These are phyloP conservation scores for Paragorgia papillata DNA, from an alignment of 92 coral and sea anemone genomes.

Conservation along the genomic window DNA sequence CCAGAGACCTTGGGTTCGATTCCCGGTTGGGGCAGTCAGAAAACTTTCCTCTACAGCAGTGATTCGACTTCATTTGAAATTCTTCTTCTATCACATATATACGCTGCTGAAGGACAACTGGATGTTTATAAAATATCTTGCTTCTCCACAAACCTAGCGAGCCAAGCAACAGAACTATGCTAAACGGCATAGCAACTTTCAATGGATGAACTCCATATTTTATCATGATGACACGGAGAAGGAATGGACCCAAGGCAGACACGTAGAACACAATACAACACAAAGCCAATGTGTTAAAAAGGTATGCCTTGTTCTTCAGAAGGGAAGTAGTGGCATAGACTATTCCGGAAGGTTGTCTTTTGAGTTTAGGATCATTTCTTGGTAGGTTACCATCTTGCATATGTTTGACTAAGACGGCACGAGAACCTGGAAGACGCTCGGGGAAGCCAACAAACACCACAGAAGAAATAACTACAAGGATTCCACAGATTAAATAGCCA, in stretches of 20 bases:
- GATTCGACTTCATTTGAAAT: too few relatives aligned
- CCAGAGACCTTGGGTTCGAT: too few relatives aligned
- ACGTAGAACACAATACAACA: constrained; percentile 55
- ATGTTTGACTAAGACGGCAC: constrained; percentile 51
- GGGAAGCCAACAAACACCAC: constrained; percentile 63
- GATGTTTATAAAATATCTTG: neutral
- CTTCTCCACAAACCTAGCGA: neutral
- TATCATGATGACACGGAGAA: constrained; percentile 17
- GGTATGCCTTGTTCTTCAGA: constrained; percentile 71
- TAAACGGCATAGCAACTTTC: constrained; percentile 3
- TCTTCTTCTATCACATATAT: too few relatives aligned
- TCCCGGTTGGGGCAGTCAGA: too few relatives aligned
- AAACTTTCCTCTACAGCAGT: too few relatives aligned
- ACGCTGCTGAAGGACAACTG: neutral
- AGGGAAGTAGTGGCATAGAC: constrained; percentile 75
- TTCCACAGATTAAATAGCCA: constrained; percentile 58
- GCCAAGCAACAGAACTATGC: constrained; percentile 2
- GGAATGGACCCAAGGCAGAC: constrained; percentile 63
- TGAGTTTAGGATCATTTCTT: constrained; percentile 51
- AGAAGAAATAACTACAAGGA: constrained; percentile 37
- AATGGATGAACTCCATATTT: constrained; percentile 21
- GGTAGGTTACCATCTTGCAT: constrained; percentile 62
- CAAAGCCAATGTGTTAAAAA: constrained; percentile 79
- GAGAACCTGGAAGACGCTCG: constrained; percentile 63
- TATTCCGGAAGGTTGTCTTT: constrained; percentile 51